phyloP scores from a whole-genome alignment of 2,888 invertebrate genomes.

The Aphelenchoides bicaudatus region DNA sequence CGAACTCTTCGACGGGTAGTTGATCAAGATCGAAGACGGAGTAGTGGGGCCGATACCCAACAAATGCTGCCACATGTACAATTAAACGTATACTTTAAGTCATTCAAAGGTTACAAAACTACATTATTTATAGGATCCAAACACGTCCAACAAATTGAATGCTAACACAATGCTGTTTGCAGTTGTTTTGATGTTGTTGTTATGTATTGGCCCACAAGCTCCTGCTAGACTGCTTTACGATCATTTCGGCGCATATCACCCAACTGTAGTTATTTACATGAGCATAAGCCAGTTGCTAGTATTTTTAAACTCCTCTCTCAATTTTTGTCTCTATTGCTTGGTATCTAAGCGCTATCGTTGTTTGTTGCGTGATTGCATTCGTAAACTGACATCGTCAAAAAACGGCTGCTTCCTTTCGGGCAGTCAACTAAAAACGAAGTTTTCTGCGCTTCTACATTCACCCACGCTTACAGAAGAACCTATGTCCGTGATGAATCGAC shows the following conservation, averaged over 20 bases:
- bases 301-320: conserved; percentile 59
- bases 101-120: conserved; percentile 7
- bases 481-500: conserved; percentile 26
- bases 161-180: conserved; percentile 61
- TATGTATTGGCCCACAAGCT: conserved; percentile 59
- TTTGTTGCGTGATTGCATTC: conserved; percentile 28
- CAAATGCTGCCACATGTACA: conserved; percentile 7
- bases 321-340: conserved; percentile 59
- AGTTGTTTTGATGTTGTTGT: conserved; percentile 55
- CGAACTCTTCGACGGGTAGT: conserved; percentile 52
- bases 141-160: conserved; percentile 38
- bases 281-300: conserved; percentile 54
- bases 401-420: conserved; percentile 14
- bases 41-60: conserved; percentile 17
- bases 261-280: conserved; percentile 52
- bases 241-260: conserved; percentile 50
- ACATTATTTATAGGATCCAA: conserved; percentile 25
- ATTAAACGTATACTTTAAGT: neutral
- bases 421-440: conserved; percentile 32
- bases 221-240: conserved; percentile 58
- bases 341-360: conserved; percentile 55
- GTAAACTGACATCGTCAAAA: neutral
- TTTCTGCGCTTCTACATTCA: conserved; percentile 21
- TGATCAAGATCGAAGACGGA: conserved; percentile 39
- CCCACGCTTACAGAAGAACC: conserved; percentile 28